Conservation (phyloP, 2,888 invertebrate genomes). For the Rhamphomyia laevipes region DNA sequence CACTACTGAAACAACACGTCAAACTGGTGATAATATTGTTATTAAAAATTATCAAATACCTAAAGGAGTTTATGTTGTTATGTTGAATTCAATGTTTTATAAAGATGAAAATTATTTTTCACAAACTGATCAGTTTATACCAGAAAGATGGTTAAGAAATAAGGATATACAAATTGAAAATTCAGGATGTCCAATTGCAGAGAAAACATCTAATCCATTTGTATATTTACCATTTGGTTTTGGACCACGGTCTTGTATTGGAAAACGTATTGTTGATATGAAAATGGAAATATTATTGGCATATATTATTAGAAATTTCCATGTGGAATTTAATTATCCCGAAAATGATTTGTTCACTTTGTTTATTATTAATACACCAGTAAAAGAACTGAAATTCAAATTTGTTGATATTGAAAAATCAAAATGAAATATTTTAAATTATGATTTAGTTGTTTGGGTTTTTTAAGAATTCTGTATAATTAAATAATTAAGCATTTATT, state of each 20-base stretch:
- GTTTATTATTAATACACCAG: slow-evolving; percentile 26
- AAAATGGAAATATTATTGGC: slow-evolving; percentile 48
- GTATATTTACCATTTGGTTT: slow-evolving; percentile 28
- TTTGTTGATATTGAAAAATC: slow-evolving; percentile 21
- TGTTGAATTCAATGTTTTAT: slow-evolving; percentile 55
- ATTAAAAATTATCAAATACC: slow-evolving; percentile 52
- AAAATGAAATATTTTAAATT: too few species aligned
- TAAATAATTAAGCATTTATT: too few species aligned
- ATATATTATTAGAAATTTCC: slow-evolving; percentile 35
- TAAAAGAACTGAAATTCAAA: slow-evolving; percentile 32
- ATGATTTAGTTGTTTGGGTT: too few species aligned
- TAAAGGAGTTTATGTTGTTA: slow-evolving; percentile 54
- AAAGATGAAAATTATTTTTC: slow-evolving; percentile 51
- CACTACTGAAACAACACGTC: slow-evolving; percentile 44
- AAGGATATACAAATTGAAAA: background rate
- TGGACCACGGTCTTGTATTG: slow-evolving; percentile 48
- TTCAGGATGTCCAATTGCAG: slow-evolving; percentile 15
- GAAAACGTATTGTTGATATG: slow-evolving; percentile 59
- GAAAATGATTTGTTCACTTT: slow-evolving; percentile 22
- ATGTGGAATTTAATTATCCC: slow-evolving; percentile 31
- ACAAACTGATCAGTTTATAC: slow-evolving; percentile 48
- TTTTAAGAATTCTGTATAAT: too few species aligned
- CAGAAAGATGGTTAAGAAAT: slow-evolving; percentile 55
- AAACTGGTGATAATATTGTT: slow-evolving; percentile 44
- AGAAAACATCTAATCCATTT: slow-evolving; percentile 21